These are phyloP conservation scores for Nyctibius bracteatus DNA, from an alignment of 2,113 vertebrate species.

Conservation along the genomic window DNA sequence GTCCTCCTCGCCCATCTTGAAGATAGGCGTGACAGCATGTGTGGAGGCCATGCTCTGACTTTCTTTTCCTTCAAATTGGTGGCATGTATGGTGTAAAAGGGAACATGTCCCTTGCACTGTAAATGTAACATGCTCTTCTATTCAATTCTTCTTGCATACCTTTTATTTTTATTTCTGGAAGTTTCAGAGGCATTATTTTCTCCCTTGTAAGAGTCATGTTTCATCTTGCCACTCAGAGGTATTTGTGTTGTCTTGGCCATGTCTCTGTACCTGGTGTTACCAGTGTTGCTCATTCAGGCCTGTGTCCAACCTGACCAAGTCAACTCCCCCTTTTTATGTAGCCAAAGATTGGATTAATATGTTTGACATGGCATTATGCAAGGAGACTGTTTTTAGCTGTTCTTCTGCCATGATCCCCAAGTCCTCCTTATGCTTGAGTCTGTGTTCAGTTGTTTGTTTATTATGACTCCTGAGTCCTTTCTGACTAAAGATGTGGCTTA, in stretches of 20 bases:
- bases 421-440: neutral
- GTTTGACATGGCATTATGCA: neutral
- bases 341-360: neutral
- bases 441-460: neutral
- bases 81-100: neutral
- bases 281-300: neutral
- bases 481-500: neutral
- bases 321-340: neutral
- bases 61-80: neutral
- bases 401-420: neutral
- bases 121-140: neutral
- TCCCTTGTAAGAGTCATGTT: neutral
- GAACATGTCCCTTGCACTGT: neutral
- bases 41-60: neutral
- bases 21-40: neutral
- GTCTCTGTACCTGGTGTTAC: neutral
- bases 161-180: neutral
- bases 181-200: neutral
- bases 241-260: neutral
- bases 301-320: neutral
- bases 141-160: neutral
- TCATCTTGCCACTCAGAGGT: neutral
- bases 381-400: neutral
- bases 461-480: neutral
- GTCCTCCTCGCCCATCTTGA: neutral